Percentiles rank a stretch among this genome's conserved stretches.
phyloP scores from a whole-genome alignment of 2,797 vertebrate genomes.

The Cercopithecus diana region DNA sequence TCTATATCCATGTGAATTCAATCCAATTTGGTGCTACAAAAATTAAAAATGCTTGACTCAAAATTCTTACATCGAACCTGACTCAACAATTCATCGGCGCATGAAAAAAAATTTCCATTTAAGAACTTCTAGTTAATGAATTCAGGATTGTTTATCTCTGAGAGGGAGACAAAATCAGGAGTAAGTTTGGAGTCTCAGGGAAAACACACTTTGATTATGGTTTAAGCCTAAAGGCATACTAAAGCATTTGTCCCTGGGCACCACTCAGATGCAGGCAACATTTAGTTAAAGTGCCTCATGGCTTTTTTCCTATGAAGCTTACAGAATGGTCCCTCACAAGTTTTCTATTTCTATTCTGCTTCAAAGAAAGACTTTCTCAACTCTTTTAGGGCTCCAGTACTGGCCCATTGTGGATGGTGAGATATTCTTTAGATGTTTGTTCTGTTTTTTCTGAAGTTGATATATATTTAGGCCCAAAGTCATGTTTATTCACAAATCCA shows the following conservation, averaged over 20 bases:
- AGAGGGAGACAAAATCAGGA: neutral
- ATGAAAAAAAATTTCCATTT: neutral
- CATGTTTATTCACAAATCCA: neutral
- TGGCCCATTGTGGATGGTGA: rapidly evolving
- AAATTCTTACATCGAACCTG: neutral
- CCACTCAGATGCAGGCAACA: rapidly evolving
- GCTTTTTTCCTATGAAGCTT: rapidly evolving
- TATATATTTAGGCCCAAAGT: neutral
- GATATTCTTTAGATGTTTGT: neutral
- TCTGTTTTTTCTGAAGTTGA: neutral
- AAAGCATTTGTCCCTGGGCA: neutral
- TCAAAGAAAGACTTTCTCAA: neutral
- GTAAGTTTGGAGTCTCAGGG: neutral
- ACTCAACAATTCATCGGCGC: neutral
- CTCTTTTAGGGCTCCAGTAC: no score
- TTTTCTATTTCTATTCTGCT: neutral
- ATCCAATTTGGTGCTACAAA: neutral
- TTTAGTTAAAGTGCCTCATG: neutral
- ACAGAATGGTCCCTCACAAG: rapidly evolving
- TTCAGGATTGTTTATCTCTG: neutral
- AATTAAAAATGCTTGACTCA: neutral
- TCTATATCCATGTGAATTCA: neutral
- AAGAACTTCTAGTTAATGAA: neutral
- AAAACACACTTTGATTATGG: neutral
- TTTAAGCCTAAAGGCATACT: neutral